These are phyloP conservation scores for Puffinus mauretanicus DNA, from an alignment of 2,113 vertebrate species.

Conservation along the genomic window DNA sequence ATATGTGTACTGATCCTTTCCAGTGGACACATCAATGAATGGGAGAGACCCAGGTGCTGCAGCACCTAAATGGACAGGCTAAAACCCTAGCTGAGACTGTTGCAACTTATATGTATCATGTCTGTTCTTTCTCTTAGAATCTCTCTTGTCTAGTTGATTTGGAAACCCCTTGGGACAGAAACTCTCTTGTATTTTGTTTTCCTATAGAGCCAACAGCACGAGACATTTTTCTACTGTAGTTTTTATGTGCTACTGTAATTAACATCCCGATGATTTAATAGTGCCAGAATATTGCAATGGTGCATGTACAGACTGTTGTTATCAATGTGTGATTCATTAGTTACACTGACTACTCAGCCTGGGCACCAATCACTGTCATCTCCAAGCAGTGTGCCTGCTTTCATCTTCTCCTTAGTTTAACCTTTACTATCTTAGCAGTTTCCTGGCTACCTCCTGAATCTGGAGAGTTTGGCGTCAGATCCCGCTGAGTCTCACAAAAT, in stretches of 20 bases:
- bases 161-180: background rate
- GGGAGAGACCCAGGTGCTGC: background rate
- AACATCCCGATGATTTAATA: background rate
- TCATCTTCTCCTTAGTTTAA: conserved; percentile 12
- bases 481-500: background rate
- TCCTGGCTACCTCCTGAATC: background rate
- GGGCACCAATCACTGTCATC: background rate
- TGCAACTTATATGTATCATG: background rate
- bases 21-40: background rate
- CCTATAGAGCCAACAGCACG: background rate
- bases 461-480: background rate
- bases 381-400: background rate
- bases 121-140: background rate
- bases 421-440: background rate
- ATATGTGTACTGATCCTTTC: background rate
- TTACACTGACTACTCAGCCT: background rate
- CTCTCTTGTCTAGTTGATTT: background rate
- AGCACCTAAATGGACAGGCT: background rate
- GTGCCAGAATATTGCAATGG: background rate
- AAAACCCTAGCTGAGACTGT: background rate
- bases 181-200: background rate
- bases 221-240: background rate
- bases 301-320: background rate
- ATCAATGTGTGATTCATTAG: background rate
- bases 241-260: background rate